Percentiles rank a stretch among this genome's conserved stretches.
Evolutionary conservation across 2,113 vertebrate genomes (phyloP).

Genomic region (Brachyhypopomus occidentalis): DNA sequence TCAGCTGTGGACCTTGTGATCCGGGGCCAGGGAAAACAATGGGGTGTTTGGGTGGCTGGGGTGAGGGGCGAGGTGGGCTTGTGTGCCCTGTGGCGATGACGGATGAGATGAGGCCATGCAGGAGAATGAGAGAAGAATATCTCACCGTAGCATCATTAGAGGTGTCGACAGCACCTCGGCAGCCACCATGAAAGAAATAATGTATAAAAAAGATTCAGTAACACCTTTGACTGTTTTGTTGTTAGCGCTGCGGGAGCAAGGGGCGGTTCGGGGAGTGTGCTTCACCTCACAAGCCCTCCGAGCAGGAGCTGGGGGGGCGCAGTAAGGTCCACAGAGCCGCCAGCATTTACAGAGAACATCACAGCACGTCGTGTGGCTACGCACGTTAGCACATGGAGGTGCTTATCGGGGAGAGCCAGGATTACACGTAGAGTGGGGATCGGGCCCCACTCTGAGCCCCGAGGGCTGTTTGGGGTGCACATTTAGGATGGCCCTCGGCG

Average conservation of each 20-base stretch:
- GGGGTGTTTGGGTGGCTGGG: not conserved
- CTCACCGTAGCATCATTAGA: too few species aligned
- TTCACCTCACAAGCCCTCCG: not conserved
- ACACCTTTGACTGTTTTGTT: not conserved
- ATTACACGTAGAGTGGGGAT: slow-evolving; percentile 8
- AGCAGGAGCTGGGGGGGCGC: not conserved
- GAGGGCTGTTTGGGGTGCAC: too few species aligned
- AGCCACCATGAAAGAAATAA: not conserved
- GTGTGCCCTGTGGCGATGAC: not conserved
- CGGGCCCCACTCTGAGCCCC: too few species aligned
- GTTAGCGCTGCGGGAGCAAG: not conserved
- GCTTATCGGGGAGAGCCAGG: slow-evolving; percentile 6
- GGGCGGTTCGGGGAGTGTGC: not conserved
- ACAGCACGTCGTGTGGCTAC: not conserved
- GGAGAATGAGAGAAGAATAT: not conserved
- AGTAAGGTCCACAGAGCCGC: not conserved
- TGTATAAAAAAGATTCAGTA: slow-evolving; percentile 1
- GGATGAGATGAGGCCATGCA: not conserved
- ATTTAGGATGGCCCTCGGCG: too few species aligned
- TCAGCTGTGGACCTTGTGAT: not conserved
- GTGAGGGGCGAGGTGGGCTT: too few species aligned
- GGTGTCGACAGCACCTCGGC: too few species aligned
- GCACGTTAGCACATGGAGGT: not conserved
- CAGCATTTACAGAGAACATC: not conserved
- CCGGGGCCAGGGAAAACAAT: not conserved